Conservation (phyloP, 2,888 invertebrate genomes). For the Cephus sareptanus region DNA sequence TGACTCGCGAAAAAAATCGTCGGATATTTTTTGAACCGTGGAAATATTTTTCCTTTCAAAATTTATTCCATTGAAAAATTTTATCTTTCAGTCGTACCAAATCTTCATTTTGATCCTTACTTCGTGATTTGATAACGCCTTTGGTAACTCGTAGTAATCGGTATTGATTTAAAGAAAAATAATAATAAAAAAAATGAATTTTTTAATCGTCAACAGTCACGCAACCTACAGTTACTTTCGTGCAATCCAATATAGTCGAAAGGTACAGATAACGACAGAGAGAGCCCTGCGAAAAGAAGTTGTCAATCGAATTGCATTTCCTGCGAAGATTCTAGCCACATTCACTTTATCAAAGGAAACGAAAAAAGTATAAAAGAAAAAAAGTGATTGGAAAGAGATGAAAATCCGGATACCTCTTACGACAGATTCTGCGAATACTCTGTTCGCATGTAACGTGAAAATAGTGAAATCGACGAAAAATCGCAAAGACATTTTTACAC, state of each 20-base stretch:
- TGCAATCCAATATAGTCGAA: background rate
- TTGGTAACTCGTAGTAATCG: background rate
- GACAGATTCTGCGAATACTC: background rate
- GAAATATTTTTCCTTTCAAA: background rate
- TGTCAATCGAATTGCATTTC: background rate
- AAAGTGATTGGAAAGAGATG: background rate
- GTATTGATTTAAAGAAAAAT: background rate
- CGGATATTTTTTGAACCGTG: background rate
- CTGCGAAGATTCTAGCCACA: background rate
- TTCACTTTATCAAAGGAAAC: background rate
- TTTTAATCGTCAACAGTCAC: background rate
- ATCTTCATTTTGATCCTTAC: too few relatives aligned
- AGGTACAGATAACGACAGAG: background rate
- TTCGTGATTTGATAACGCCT: background rate
- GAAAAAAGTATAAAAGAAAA: background rate
- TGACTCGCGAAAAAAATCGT: background rate
- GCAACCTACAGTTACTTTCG: background rate
- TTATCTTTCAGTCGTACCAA: too few relatives aligned
- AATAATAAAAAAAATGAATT: background rate
- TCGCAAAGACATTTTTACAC: background rate
- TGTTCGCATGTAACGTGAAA: background rate
- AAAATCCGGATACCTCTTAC: background rate
- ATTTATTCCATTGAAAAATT: background rate
- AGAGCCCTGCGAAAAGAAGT: background rate
- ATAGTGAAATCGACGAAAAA: background rate